Evolutionary conservation across 2,113 vertebrate species (phyloP), one percentile per base, ranked within the genome.

Genomic region (Sorex fumeus): DNA sequence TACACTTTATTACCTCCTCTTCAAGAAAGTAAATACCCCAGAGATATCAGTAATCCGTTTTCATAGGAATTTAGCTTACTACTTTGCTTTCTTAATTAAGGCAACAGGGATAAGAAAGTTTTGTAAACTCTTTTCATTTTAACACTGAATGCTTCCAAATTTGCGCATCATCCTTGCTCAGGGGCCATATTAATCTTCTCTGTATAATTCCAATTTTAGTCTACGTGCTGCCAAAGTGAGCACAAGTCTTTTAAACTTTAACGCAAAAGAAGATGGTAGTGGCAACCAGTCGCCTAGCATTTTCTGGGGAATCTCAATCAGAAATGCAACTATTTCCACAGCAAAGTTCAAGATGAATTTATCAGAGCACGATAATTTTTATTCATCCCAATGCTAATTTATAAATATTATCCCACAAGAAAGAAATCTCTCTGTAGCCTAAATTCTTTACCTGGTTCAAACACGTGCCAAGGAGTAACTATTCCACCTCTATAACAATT

Each of bases 321-420:
- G 1, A 12, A n/a, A 34, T 36, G 34, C 0, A 1, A 15, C 15
- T 19, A 53, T 30, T 16, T 34, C 40, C 11, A 43, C 1, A 87
- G 34, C 45, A 87, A 91, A 66, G 40, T 12, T 91, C 45, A 50
- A 71, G 69, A 84, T 5, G 18, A 62, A 93, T 66, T 69, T 21
- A 67, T 8, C 5, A 74, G 15, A 40, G 40, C 40, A 40, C 40
- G 3, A 7, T 4, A 3, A 40, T 40, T 40, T 40, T 40, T 40
- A 40, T 40, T 40, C 40, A 40, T 40, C 40, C 40, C 3, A 40
- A 40, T 81, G 62, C 36, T 11, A 15, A 77, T 2, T 30, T 2
- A 43, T 12, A 62, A 76, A 12, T 74, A 36, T 36, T 45, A 8
- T 23, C 76, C 32, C 13, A 80, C 0, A 23, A 90, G 47, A 66